Conservation (phyloP, 2,113 vertebrate species). For the Lepisosteus osseus region DNA sequence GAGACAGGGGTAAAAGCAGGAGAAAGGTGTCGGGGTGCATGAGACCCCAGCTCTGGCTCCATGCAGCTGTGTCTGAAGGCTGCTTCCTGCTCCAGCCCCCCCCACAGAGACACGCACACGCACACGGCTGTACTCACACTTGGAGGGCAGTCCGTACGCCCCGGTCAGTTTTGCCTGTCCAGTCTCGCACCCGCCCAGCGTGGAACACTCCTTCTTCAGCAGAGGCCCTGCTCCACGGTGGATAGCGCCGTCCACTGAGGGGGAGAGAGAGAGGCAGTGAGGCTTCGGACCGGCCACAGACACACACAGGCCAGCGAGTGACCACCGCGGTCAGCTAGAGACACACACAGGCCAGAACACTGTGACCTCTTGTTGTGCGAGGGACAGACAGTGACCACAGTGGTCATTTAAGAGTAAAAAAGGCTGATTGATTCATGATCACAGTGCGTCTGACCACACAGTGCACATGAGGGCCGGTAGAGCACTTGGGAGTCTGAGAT, state of each 20-base stretch:
- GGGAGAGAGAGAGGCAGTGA: neutral
- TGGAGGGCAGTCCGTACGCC: slow-evolving; percentile 80
- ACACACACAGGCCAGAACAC: no score
- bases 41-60: neutral
- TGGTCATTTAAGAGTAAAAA: no score
- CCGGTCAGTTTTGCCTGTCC: slow-evolving; percentile 82
- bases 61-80: neutral
- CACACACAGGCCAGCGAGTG: neutral
- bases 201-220: slow-evolving; percentile 76
- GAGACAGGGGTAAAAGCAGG: neutral
- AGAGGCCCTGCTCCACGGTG: slow-evolving; percentile 76
- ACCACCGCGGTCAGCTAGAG: no score
- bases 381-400: slow-evolving; percentile 28
- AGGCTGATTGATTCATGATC: no score
- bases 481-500: no score
- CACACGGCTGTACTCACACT: slow-evolving; percentile 67
- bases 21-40: neutral
- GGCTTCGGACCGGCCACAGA: slow-evolving; percentile 7
- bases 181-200: slow-evolving; percentile 74
- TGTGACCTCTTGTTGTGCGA: neutral
- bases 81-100: no score
- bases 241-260: slow-evolving; percentile 82
- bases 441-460: no score
- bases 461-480: no score
- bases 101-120: neutral